Evolutionary conservation across 2,888 invertebrate species (phyloP).

Genomic region (Volucella inanis): DNA sequence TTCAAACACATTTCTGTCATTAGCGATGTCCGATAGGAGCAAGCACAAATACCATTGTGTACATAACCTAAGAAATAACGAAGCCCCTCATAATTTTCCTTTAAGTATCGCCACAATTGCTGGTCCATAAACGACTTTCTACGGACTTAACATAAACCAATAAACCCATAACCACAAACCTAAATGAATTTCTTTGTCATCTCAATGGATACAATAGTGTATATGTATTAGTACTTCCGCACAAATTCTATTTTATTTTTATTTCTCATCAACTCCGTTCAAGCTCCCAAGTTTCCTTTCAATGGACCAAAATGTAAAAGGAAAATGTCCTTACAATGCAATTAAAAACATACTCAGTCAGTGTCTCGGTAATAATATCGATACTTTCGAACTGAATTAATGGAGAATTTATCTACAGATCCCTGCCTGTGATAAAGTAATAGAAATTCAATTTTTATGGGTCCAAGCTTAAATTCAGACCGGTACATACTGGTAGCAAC

Average conservation of each 20-base stretch:
- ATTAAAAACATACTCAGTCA: conserved; percentile 50
- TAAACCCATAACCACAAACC: conserved; percentile 39
- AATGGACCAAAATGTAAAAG: not conserved
- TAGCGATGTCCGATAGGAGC: too few relatives aligned
- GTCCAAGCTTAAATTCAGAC: conserved; percentile 52
- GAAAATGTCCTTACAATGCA: conserved; percentile 37
- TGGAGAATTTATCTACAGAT: conserved; percentile 42
- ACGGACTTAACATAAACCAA: conserved; percentile 1
- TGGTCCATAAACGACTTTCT: not conserved
- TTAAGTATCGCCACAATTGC: too few relatives aligned
- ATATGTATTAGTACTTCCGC: not conserved
- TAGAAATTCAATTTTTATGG: conserved; percentile 58
- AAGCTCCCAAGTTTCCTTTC: not conserved
- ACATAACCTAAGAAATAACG: too few relatives aligned
- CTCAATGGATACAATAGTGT: conserved; percentile 35
- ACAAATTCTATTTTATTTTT: conserved; percentile 31
- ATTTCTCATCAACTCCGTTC: conserved; percentile 27
- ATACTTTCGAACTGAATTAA: conserved; percentile 59
- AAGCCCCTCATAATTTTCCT: too few relatives aligned
- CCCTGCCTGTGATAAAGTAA: conserved; percentile 38
- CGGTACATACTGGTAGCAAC: not conserved
- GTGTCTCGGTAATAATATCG: conserved; percentile 50
- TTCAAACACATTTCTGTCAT: too few relatives aligned
- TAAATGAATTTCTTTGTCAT: conserved; percentile 56
- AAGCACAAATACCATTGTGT: too few relatives aligned